These are phyloP conservation scores for Pempheris klunzingeri DNA, from an alignment of 2,797 vertebrate genomes.

Conservation along the genomic window DNA sequence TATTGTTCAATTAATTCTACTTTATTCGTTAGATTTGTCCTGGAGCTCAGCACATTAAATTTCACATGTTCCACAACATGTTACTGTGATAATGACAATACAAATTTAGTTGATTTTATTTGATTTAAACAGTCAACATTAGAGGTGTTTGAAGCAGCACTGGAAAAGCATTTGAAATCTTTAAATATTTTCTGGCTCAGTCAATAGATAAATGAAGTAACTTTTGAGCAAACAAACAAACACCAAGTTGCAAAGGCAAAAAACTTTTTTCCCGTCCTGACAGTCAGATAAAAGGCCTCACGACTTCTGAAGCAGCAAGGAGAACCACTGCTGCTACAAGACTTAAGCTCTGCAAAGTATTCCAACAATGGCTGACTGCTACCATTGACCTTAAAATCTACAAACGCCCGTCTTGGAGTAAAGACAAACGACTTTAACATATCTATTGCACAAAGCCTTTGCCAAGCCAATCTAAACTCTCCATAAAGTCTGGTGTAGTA, in stretches of 20 bases:
- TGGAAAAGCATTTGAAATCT: background rate
- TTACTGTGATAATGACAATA: no score
- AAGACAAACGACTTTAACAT: constrained; percentile 66
- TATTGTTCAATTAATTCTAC: no score
- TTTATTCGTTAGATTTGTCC: no score
- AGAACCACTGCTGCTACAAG: constrained; percentile 1
- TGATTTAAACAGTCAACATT: background rate
- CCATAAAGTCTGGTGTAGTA: constrained; percentile 36
- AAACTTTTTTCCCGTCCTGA: constrained; percentile 20
- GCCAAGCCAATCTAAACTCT: constrained; percentile 59
- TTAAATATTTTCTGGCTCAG: background rate
- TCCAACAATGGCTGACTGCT: constrained; percentile 39
- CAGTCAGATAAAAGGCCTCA: constrained; percentile 2
- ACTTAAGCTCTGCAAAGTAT: constrained; percentile 4
- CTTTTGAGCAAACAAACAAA: constrained; percentile 3
- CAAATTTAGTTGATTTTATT: no score
- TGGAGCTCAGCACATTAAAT: no score
- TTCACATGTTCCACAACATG: no score
- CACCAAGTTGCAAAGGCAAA: background rate
- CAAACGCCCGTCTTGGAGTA: constrained; percentile 40
- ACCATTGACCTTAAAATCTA: constrained; percentile 44
- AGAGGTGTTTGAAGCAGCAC: background rate
- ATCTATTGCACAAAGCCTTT: constrained; percentile 53
- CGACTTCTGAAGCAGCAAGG: background rate
- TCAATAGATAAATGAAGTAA: constrained; percentile 3